A percentile compares a stretch with the other conserved stretches of the same genome.
These are phyloP conservation scores for Pelagia noctiluca DNA, from an alignment of 30 jellyfish, hydroid and myxozoan species.

Conservation along the genomic window DNA sequence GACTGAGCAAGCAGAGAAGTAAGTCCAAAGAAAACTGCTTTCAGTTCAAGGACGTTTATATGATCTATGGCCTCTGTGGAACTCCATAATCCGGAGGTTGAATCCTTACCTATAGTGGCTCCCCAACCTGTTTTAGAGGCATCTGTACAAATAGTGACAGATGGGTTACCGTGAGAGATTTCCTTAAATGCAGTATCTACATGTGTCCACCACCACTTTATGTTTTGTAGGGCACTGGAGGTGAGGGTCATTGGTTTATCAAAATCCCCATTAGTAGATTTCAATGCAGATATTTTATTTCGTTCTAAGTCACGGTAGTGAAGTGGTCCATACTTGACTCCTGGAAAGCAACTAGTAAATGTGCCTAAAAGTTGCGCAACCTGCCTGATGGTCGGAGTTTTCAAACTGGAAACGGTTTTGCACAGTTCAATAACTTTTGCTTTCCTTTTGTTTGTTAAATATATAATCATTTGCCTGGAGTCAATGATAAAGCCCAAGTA, in stretches of 20 bases:
- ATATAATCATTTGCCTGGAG: not conserved
- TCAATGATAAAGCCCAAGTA: not conserved
- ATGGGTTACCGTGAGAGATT: conserved; percentile 1
- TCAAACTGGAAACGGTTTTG: not conserved
- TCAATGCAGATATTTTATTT: conserved; percentile 14
- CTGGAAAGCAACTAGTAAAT: conserved; percentile 27
- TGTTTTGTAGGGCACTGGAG: conserved; percentile 6
- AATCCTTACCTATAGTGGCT: conserved; percentile 8
- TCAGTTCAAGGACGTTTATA: conserved; percentile 35
- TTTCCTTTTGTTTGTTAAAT: not conserved
- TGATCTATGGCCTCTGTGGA: conserved; percentile 43
- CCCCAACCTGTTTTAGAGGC: conserved; percentile 78
- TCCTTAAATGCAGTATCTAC: not conserved
- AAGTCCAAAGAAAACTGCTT: conserved; percentile 30
- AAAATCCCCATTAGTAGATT: conserved; percentile 19
- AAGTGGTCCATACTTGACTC: conserved; percentile 31
- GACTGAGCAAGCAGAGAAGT: not conserved
- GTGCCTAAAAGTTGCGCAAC: not conserved
- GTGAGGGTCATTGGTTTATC: conserved; percentile 8
- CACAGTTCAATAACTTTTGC: not conserved
- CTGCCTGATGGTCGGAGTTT: not conserved
- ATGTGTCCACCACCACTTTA: conserved; percentile 36
- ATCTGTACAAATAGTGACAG: conserved; percentile 27
- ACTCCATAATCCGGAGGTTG: conserved; percentile 62
- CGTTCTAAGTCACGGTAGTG: conserved; percentile 36